These are phyloP conservation scores for Lordiphosa fenestrarum DNA, from an alignment of 2,888 invertebrate species.

Conservation along the genomic window DNA sequence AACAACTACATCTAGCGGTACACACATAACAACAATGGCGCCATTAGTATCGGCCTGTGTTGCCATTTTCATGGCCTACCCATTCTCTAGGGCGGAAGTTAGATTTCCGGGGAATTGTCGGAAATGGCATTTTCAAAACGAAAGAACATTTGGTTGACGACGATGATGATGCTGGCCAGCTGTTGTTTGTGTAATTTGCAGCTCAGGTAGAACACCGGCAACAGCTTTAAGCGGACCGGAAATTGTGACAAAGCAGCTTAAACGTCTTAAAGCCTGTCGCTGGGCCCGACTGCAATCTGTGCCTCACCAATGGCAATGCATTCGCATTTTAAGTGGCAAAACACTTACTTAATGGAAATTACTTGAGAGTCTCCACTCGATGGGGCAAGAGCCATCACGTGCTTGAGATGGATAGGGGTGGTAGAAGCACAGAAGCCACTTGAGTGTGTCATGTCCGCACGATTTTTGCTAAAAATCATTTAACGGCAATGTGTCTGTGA, in stretches of 20 bases:
- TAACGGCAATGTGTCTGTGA: constrained; percentile 64
- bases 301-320: constrained; percentile 51
- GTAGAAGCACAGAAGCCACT: constrained; percentile 41
- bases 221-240: constrained; percentile 34
- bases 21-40: constrained; percentile 45
- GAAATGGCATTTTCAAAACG: constrained; percentile 60
- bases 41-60: constrained; percentile 50
- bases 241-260: constrained; percentile 35
- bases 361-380: constrained; percentile 55
- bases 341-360: constrained; percentile 75
- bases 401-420: constrained; percentile 17
- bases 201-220: constrained; percentile 38
- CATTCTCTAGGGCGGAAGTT: constrained; percentile 45
- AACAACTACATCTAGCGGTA: constrained; percentile 3
- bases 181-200: constrained; percentile 53
- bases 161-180: constrained; percentile 34
- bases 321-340: constrained; percentile 58
- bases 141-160: constrained; percentile 44
- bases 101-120: constrained; percentile 64
- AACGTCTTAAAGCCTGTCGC: constrained; percentile 34
- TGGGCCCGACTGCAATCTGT: constrained; percentile 13
- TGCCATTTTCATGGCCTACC: constrained; percentile 25
- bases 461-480: constrained; percentile 75
- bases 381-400: constrained; percentile 69
- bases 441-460: constrained; percentile 73